These are phyloP conservation scores for Gephyroberyx darwinii DNA, from an alignment of 2,797 vertebrate genomes.

Conservation along the genomic window DNA sequence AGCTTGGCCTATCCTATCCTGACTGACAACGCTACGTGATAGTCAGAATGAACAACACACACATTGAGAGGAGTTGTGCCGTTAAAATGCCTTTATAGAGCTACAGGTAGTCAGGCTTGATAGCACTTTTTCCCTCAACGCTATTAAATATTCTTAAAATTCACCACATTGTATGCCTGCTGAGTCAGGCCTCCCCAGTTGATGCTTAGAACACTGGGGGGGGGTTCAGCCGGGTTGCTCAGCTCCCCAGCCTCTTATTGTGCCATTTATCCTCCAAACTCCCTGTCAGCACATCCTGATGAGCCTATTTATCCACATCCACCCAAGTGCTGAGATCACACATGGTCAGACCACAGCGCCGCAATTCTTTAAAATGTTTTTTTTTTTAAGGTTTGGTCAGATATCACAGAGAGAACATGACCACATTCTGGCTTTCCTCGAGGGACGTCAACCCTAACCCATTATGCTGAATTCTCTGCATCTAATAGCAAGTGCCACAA, in stretches of 20 bases:
- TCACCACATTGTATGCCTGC: not conserved
- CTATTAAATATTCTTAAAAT: not conserved
- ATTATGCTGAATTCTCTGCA: too few species aligned
- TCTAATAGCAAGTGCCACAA: too few species aligned
- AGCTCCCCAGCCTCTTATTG: constrained; percentile 15
- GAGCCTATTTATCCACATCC: constrained; percentile 37
- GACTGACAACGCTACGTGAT: too few species aligned
- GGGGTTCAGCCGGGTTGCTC: not conserved
- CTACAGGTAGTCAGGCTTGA: not conserved
- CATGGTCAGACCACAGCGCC: not conserved
- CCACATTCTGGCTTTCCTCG: too few species aligned
- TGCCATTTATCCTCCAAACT: constrained; percentile 25
- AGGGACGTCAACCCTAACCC: too few species aligned
- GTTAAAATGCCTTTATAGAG: not conserved
- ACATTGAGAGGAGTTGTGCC: not conserved
- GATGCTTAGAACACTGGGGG: not conserved
- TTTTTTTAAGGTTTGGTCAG: constrained; percentile 12
- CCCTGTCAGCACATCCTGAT: constrained; percentile 36
- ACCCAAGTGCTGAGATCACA: constrained; percentile 29
- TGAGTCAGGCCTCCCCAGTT: constrained; percentile 1
- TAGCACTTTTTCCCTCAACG: not conserved
- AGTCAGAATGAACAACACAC: too few species aligned
- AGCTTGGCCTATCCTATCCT: too few species aligned
- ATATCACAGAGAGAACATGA: not conserved
- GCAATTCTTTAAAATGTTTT: not conserved